phyloP scores from a whole-genome alignment of 2,113 vertebrate species.

The Heliornis fulica region DNA sequence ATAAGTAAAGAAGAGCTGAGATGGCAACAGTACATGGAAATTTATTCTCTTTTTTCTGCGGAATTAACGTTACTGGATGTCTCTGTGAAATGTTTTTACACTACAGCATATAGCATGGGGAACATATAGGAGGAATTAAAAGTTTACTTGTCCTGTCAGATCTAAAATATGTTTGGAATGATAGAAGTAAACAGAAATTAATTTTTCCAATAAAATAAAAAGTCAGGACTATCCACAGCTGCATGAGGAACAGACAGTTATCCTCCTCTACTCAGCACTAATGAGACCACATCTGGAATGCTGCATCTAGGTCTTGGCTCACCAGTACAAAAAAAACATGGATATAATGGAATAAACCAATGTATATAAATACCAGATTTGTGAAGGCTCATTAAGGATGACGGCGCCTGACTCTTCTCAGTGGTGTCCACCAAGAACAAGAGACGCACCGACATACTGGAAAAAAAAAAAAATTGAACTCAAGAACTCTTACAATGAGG shows the following conservation, averaged over 20 bases:
- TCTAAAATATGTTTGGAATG: background rate
- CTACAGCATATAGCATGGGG: background rate
- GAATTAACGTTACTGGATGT: background rate
- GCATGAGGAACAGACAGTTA: background rate
- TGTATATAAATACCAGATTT: background rate
- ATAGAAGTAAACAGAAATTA: background rate
- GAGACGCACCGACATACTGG: background rate
- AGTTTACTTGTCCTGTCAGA: background rate
- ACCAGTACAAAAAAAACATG: background rate
- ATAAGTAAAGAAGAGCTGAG: background rate
- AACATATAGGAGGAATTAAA: background rate
- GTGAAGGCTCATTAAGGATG: background rate
- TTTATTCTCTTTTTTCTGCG: background rate
- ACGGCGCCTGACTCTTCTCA: background rate
- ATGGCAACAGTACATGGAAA: background rate
- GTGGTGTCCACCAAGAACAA: background rate
- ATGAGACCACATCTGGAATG: background rate
- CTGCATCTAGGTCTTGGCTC: background rate
- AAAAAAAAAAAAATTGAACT: too few relatives aligned
- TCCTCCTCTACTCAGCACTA: background rate
- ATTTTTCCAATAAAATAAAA: background rate
- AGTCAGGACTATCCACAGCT: background rate
- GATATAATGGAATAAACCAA: background rate
- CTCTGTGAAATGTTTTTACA: background rate
- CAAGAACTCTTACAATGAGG: background rate